Base-by-base conservation (phyloP, 2,888 invertebrate genomes). In the Amblyjoppa fuscipennis region DNA sequence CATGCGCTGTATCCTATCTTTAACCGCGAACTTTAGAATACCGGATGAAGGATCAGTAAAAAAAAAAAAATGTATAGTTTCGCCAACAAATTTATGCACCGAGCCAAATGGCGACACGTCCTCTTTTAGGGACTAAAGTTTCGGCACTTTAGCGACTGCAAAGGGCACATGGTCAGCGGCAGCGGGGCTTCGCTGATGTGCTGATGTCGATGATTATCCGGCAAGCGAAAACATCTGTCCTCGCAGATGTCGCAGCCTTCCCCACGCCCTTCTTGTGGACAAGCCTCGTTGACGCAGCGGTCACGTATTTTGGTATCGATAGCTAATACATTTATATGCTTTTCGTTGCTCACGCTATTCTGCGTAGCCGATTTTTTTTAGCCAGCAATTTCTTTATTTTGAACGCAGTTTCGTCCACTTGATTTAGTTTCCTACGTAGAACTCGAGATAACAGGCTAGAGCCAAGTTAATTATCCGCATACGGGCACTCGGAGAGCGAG, bases 401-500 rank as follows among this genome's bases (percentile, higher is more conserved):
- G 61, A 31, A 20, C 20, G 73, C 41, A 16, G 38, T 41, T 45
- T 13, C 68, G 53, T 34, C 25, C 25, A 77, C n/a, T 68, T 38
- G 20, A 25, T 77, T 49, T 49, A 6, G n/a, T 56, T 56, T 76
- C 45, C 68, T 53, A 51, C 51, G 74, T 53, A 76, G 70, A 64
- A 64, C 51, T 11, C 66, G 20, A 68, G 74, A 71, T 82, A 76
- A 61, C 69, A 69, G 61, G 41, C 31, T 7, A 31, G 45, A 80
- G 80, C 71, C 76, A 73, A 83, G 85, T 83, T 85, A 85, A 85
- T 85, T 85, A 85, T 85, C 85, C 83, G 83, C 66, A 80, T 80
- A 83, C 61, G 68, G 61, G 79, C 80, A 85, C 64, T 61, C 64
- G 64, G 49, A 68, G 51, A 64, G 64, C 16, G 64, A 64, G 64